Percentiles rank a stretch among this genome's conserved stretches.
Evolutionary conservation across 2,797 vertebrate species (phyloP).

Genomic region (Gymnoscopelus braueri): DNA sequence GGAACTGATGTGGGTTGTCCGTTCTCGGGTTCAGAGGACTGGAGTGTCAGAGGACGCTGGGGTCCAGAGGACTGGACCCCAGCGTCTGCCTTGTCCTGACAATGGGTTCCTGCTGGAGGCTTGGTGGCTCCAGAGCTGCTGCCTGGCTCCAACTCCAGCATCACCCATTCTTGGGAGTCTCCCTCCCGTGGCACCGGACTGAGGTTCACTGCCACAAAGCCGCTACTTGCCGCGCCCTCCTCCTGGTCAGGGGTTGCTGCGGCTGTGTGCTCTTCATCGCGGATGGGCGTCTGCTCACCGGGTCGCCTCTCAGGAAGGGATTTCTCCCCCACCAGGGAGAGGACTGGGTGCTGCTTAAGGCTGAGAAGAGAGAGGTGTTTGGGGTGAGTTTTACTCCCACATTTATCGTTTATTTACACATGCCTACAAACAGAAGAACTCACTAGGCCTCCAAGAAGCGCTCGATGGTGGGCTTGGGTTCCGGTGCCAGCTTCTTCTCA

Average conservation of each 20-base stretch:
- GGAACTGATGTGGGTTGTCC: conserved; percentile 73
- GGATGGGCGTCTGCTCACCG: conserved; percentile 78
- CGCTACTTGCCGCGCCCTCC: conserved; percentile 88
- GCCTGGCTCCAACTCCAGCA: conserved; percentile 92
- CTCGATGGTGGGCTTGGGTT: conserved; percentile 94
- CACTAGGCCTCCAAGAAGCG: conserved; percentile 96
- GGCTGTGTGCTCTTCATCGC: conserved; percentile 87
- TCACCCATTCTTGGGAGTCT: conserved; percentile 96
- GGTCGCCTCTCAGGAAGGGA: conserved; percentile 59
- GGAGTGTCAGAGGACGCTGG: conserved; percentile 26
- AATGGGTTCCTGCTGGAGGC: conserved; percentile 48
- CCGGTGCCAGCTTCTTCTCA: conserved; percentile 91
- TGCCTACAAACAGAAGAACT: conserved; percentile 48
- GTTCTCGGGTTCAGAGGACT: conserved; percentile 72
- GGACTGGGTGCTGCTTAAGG: conserved; percentile 74
- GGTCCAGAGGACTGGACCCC: conserved; percentile 68
- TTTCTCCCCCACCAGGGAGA: conserved; percentile 77
- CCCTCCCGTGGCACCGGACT: conserved; percentile 91
- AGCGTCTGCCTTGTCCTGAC: conserved; percentile 84
- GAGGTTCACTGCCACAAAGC: conserved; percentile 93
- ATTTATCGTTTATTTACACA: background rate
- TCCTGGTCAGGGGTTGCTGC: conserved; percentile 86
- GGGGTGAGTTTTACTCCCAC: conserved; percentile 26
- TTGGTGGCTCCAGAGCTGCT: conserved; percentile 86
- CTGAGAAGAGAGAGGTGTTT: conserved; percentile 62